Conservation (phyloP, 2,888 invertebrate species). For the Andrena fulva region DNA sequence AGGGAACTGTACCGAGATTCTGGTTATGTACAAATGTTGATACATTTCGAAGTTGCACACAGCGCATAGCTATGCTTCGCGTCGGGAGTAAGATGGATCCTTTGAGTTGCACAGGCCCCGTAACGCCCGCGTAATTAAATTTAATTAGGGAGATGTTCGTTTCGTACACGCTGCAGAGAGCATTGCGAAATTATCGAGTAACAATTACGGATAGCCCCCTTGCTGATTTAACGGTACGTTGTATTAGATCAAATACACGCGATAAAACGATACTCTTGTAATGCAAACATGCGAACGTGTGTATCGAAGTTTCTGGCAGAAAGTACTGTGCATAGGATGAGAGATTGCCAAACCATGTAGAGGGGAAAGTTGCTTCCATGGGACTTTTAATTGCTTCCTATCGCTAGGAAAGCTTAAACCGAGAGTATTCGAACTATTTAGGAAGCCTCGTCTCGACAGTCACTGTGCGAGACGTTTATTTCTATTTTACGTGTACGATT, state of each 20-base stretch:
- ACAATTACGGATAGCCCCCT: constrained; percentile 30
- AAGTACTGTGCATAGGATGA: constrained; percentile 40
- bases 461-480: constrained; percentile 20
- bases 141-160: constrained; percentile 32
- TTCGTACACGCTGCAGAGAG: constrained; percentile 30
- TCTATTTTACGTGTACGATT: constrained; percentile 21
- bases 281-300: constrained; percentile 32
- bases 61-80: constrained; percentile 51
- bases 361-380: constrained; percentile 53
- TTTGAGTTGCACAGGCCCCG: constrained; percentile 55
- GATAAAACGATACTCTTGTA: constrained; percentile 56
- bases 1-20: constrained; percentile 78
- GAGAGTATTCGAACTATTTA: constrained; percentile 2
- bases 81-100: constrained; percentile 7
- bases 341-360: constrained; percentile 22
- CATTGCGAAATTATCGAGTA: constrained; percentile 13
- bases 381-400: constrained; percentile 9
- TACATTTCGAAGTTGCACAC: constrained; percentile 56
- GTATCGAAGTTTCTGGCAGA: constrained; percentile 33
- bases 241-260: constrained; percentile 62
- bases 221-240: constrained; percentile 39
- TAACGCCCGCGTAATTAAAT: constrained; percentile 34
- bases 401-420: constrained; percentile 8
- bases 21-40: constrained; percentile 70
- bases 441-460: constrained; percentile 6